These are phyloP conservation scores for Pollenia griseotomentosa DNA, from an alignment of 2,888 invertebrate genomes.

Conservation along the genomic window DNA sequence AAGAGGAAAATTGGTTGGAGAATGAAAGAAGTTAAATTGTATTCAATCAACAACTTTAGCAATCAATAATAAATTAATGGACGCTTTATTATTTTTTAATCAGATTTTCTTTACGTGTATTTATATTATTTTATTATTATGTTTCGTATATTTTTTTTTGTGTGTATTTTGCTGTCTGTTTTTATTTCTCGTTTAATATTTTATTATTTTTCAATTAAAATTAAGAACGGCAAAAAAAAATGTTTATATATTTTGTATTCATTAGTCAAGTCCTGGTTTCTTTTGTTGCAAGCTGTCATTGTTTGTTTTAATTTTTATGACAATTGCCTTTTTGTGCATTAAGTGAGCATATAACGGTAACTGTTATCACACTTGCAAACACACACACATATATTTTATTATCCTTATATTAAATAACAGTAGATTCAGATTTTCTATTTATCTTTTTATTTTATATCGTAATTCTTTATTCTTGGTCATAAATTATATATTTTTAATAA, in stretches of 20 bases:
- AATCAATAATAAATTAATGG: constrained; percentile 66
- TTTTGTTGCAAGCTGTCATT: neutral
- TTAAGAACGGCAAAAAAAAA: neutral
- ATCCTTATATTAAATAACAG: constrained; percentile 32
- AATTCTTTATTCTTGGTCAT: neutral
- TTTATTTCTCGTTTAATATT: constrained; percentile 18
- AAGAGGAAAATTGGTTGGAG: constrained; percentile 1
- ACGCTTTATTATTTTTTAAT: constrained; percentile 64
- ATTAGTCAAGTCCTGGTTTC: constrained; percentile 43
- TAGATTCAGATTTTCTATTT: constrained; percentile 31
- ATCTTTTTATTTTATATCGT: constrained; percentile 29
- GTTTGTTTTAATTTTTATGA: constrained; percentile 22
- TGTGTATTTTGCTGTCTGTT: neutral
- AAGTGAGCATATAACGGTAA: neutral
- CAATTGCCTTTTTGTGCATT: constrained; percentile 9
- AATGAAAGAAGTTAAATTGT: constrained; percentile 45
- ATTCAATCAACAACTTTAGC: constrained; percentile 30
- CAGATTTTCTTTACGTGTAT: constrained; percentile 47
- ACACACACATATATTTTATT: neutral
- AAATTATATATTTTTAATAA: constrained; percentile 37
- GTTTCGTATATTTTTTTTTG: neutral
- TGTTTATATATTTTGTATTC: constrained; percentile 6
- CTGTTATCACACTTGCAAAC: neutral
- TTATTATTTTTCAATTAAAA: constrained; percentile 66
- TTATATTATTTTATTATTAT: constrained; percentile 26